These are phyloP conservation scores for Odobenus rosmarus DNA, from an alignment of 2,113 vertebrate genomes.

Conservation along the genomic window DNA sequence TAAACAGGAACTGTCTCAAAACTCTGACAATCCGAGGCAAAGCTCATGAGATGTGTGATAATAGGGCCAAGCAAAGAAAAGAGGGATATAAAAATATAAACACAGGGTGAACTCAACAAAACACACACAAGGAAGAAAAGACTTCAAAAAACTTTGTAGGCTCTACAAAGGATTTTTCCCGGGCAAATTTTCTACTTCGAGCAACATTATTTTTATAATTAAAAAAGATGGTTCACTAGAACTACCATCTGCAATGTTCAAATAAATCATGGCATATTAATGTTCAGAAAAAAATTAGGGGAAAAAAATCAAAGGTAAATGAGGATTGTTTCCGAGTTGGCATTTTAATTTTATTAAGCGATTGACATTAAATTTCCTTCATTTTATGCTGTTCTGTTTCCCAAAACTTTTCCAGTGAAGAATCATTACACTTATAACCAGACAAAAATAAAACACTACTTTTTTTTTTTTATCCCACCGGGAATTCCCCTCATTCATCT, in stretches of 20 bases:
- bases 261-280: constrained; percentile 11
- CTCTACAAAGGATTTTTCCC: neutral
- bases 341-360: constrained; percentile 61
- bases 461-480: neutral
- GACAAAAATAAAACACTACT: neutral
- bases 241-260: neutral
- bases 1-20: neutral
- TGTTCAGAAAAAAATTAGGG: neutral
- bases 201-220: constrained; percentile 25
- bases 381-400: neutral
- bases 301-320: constrained; percentile 38
- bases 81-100: neutral
- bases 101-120: neutral
- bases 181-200: constrained; percentile 2
- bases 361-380: constrained; percentile 45
- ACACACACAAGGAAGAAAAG: neutral
- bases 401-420: constrained; percentile 34
- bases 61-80: neutral
- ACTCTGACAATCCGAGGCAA: neutral
- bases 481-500: neutral
- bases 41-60: neutral
- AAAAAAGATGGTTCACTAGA: neutral
- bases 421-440: neutral
- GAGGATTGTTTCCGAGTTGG: neutral
- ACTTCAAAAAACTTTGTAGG: neutral